Conservation (phyloP, 2,888 invertebrate species). For the Cyclophora albipunctata region DNA sequence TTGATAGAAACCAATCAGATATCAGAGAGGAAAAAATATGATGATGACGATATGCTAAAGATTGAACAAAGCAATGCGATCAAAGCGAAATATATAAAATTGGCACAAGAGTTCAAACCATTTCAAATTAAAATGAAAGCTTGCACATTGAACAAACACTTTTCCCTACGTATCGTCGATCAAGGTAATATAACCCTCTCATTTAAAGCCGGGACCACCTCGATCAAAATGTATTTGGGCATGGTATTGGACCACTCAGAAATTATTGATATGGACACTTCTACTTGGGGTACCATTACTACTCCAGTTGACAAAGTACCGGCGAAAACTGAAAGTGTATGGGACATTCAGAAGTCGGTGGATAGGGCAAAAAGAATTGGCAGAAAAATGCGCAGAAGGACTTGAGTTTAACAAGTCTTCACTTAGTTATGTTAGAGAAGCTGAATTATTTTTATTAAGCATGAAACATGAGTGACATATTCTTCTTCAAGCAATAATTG, state of each 20-base stretch:
- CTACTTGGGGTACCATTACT: slow-evolving; percentile 26
- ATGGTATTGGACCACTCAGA: slow-evolving; percentile 53
- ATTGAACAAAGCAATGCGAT: slow-evolving; percentile 38
- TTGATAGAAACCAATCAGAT: not conserved
- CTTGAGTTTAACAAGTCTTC: too few species aligned
- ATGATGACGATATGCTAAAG: slow-evolving; percentile 23
- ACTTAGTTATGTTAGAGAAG: too few species aligned
- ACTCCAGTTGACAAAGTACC: slow-evolving; percentile 31
- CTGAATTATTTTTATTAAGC: too few species aligned
- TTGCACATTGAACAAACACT: slow-evolving; percentile 42
- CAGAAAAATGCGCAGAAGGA: not conserved
- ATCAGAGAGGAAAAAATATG: slow-evolving; percentile 1
- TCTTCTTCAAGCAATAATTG: too few species aligned
- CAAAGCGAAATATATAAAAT: slow-evolving; percentile 29
- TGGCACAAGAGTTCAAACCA: slow-evolving; percentile 32
- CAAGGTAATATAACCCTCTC: slow-evolving; percentile 39
- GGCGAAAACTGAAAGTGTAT: slow-evolving; percentile 22
- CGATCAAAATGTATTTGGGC: slow-evolving; percentile 41
- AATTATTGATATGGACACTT: slow-evolving; percentile 40
- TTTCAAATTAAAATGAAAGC: slow-evolving; percentile 40
- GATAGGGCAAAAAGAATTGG: slow-evolving; percentile 11
- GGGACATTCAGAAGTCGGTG: slow-evolving; percentile 22
- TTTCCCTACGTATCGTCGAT: slow-evolving; percentile 39
- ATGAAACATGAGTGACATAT: too few species aligned
- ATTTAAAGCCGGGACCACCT: slow-evolving; percentile 29